Conservation (phyloP, 2,797 vertebrate genomes). For the Todus mexicanus region DNA sequence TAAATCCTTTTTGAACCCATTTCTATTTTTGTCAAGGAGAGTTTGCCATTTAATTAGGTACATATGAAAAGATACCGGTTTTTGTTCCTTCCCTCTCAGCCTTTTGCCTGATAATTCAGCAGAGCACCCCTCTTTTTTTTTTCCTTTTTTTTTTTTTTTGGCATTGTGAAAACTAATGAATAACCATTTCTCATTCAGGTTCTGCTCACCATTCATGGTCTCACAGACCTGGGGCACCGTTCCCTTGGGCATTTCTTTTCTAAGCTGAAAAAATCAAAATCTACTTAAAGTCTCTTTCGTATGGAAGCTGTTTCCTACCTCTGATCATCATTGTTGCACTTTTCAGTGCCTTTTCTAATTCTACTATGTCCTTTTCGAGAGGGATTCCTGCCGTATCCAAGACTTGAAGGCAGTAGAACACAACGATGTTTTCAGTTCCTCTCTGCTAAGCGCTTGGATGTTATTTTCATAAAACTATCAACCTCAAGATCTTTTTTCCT, state of each 20-base stretch:
- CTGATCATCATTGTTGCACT: not conserved
- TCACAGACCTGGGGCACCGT: not conserved
- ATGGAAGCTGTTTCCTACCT: not conserved
- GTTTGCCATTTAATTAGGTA: constrained; percentile 30
- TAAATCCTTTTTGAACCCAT: not conserved
- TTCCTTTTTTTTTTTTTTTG: not conserved
- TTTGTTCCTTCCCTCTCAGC: constrained; percentile 3
- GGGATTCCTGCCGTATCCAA: not conserved
- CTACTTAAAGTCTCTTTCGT: not conserved
- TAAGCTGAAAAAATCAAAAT: constrained; percentile 6
- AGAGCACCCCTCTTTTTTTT: not conserved
- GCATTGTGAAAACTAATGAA: constrained; percentile 11
- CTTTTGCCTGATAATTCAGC: constrained; percentile 2
- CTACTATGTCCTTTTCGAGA: not conserved
- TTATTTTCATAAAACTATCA: not conserved
- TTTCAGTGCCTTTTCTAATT: constrained; percentile 31
- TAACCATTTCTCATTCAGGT: constrained; percentile 16
- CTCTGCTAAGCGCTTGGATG: not conserved
- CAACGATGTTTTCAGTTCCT: not conserved
- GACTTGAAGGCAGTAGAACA: not conserved
- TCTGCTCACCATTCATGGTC: constrained; percentile 8
- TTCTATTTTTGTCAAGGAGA: not conserved
- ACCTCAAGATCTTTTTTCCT: not conserved
- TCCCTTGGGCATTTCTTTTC: not conserved
- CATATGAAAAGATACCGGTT: constrained; percentile 8